Evolutionary conservation across 2,888 invertebrate genomes (phyloP).

Genomic region (Trichogramma evanescens): DNA sequence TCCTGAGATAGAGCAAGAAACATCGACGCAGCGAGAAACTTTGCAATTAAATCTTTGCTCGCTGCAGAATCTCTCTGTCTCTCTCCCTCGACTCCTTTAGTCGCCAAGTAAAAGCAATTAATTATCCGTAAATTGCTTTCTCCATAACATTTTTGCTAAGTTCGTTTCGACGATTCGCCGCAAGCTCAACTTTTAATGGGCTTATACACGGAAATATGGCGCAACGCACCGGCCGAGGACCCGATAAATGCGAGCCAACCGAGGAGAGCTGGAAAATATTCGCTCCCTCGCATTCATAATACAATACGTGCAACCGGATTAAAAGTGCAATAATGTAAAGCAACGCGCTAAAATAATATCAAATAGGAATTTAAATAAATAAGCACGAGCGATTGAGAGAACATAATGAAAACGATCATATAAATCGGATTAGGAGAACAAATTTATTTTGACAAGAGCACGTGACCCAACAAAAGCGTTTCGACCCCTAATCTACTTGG

Average conservation of each 20-base stretch:
- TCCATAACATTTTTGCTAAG: conserved; percentile 44
- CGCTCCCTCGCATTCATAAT: no score
- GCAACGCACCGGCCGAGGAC: no score
- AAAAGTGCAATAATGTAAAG: no score
- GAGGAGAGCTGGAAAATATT: no score
- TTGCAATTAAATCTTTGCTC: conserved; percentile 35
- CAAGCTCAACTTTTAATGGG: no score
- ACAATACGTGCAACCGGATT: no score
- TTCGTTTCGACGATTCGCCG: conserved; percentile 17
- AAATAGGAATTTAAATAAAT: conserved; percentile 4
- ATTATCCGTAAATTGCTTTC: conserved; percentile 40
- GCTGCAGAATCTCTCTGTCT: no score
- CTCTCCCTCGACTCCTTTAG: conserved; percentile 25
- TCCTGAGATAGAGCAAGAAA: conserved; percentile 3
- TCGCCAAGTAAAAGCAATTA: conserved; percentile 33
- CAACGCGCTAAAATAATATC: conserved; percentile 10
- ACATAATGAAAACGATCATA: conserved; percentile 24
- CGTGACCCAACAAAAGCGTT: conserved; percentile 46
- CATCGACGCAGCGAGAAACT: conserved; percentile 30
- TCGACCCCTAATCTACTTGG: conserved; percentile 34
- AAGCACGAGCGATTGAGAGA: not conserved
- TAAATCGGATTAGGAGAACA: conserved; percentile 37
- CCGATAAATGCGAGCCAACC: no score
- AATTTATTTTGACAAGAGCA: conserved; percentile 45
- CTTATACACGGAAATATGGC: no score